A percentile compares a stretch with the other conserved stretches of the same genome.
phyloP scores from a whole-genome alignment of 2,888 invertebrate genomes.

The Euplexia lucipara region DNA sequence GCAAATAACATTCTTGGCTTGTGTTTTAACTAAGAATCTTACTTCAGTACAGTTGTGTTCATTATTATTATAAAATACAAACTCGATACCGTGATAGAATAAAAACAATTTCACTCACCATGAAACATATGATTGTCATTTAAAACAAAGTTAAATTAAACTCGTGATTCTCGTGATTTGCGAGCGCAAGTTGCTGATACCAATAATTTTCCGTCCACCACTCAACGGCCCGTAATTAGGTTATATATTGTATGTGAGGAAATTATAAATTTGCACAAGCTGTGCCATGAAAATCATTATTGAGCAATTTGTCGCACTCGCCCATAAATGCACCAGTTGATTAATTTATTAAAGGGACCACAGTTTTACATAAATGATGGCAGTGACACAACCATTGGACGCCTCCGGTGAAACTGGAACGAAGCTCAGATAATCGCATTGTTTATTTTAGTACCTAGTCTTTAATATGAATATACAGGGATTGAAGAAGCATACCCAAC shows the following conservation, averaged over 20 bases:
- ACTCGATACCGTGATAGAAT: slow-evolving; percentile 5
- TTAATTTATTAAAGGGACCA: slow-evolving; percentile 84
- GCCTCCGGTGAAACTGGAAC: slow-evolving; percentile 43
- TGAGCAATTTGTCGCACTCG: slow-evolving; percentile 81
- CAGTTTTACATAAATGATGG: slow-evolving; percentile 79
- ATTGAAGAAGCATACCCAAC: too few relatives aligned
- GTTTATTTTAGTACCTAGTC: slow-evolving; percentile 34
- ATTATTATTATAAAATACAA: slow-evolving; percentile 1
- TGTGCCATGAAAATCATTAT: slow-evolving; percentile 81
- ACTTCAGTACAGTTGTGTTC: neutral
- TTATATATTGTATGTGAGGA: slow-evolving; percentile 69
- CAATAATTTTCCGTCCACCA: slow-evolving; percentile 61
- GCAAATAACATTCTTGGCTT: too few relatives aligned
- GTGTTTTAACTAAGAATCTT: too few relatives aligned
- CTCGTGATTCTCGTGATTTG: slow-evolving; percentile 60
- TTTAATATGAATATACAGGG: slow-evolving; percentile 42
- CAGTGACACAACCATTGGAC: slow-evolving; percentile 48
- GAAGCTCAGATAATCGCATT: slow-evolving; percentile 38
- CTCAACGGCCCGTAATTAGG: slow-evolving; percentile 67
- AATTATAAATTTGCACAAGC: slow-evolving; percentile 79
- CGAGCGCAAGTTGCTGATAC: slow-evolving; percentile 55
- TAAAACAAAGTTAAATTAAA: slow-evolving; percentile 49
- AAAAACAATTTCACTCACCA: slow-evolving; percentile 18
- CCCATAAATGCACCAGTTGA: slow-evolving; percentile 80
- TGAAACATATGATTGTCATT: slow-evolving; percentile 32